Evolutionary conservation across 2,888 invertebrate genomes (phyloP).

Genomic region (Drosophila nr. perissopoda): DNA sequence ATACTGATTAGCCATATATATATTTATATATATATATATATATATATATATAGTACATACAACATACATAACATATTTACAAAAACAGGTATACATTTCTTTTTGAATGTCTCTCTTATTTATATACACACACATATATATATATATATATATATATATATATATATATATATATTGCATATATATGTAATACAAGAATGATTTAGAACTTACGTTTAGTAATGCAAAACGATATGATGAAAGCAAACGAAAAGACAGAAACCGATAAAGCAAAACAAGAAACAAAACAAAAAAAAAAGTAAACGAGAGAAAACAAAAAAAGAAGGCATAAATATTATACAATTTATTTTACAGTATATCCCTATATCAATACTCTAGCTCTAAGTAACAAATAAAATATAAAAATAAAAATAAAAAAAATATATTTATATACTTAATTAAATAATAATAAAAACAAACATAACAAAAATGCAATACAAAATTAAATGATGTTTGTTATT

Average conservation of each 20-base stretch:
- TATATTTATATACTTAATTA: conserved; percentile 80
- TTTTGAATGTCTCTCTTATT: conserved; percentile 58
- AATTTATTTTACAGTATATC: conserved; percentile 80
- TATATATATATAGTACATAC: conserved; percentile 8
- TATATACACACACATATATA: conserved; percentile 43
- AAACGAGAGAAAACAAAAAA: conserved; percentile 11
- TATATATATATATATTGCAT: conserved; percentile 21
- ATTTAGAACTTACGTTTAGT: conserved; percentile 12
- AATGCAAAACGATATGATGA: conserved; percentile 2
- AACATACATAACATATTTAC: conserved; percentile 46
- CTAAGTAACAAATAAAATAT: conserved; percentile 67
- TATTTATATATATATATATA: conserved; percentile 21
- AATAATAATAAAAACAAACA: conserved; percentile 61
- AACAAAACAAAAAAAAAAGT: conserved; percentile 6
- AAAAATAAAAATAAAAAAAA: conserved; percentile 58
- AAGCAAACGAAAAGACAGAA: conserved; percentile 5
- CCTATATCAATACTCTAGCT: conserved; percentile 76
- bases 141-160: conserved; percentile 14
- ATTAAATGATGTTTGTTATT: background rate
- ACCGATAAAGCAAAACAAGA: conserved; percentile 7
- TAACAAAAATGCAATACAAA: conserved; percentile 47
- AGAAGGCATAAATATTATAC: conserved; percentile 68
- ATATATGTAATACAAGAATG: conserved; percentile 28
- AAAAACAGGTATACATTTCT: conserved; percentile 58
- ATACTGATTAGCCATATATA: conserved; percentile 65